phyloP scores from a whole-genome alignment of 2,113 vertebrate species.

The Equus quagga region DNA sequence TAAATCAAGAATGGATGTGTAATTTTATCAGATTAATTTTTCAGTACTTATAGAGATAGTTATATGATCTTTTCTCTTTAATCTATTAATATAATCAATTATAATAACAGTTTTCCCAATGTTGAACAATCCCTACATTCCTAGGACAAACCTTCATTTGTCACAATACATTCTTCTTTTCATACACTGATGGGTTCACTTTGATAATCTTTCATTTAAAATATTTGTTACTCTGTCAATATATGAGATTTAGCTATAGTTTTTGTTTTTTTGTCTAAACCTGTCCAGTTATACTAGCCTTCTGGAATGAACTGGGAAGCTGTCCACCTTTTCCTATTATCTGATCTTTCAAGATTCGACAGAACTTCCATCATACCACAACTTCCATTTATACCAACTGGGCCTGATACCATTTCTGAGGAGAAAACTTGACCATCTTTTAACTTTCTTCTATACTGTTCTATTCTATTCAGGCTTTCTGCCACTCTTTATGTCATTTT shows the following conservation, averaged over 20 bases:
- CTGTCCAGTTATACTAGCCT: constrained; percentile 26
- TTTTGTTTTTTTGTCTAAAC: not conserved
- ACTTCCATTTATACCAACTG: constrained; percentile 13
- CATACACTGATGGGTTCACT: constrained; percentile 13
- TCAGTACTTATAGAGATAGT: constrained; percentile 30
- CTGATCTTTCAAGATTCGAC: constrained; percentile 45
- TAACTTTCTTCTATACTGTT: constrained; percentile 8
- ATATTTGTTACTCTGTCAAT: constrained; percentile 46
- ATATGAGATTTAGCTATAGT: constrained; percentile 30
- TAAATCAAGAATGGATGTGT: constrained; percentile 42
- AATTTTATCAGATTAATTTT: constrained; percentile 62
- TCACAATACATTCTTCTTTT: constrained; percentile 49
- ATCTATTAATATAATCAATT: constrained; percentile 57
- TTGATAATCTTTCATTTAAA: constrained; percentile 44
- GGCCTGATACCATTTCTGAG: constrained; percentile 44
- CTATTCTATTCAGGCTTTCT: constrained; percentile 32
- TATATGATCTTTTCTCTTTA: constrained; percentile 39
- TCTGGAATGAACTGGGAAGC: constrained; percentile 12
- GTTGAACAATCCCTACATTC: constrained; percentile 31
- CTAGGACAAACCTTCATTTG: constrained; percentile 36
- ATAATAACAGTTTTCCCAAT: constrained; percentile 54
- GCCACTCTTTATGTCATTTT: constrained; percentile 25
- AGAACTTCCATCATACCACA: not conserved
- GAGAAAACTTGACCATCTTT: constrained; percentile 53
- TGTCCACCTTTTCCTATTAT: constrained; percentile 34